Evolutionary conservation across 2,888 invertebrate genomes (phyloP).

Genomic region (Selenia dentaria): DNA sequence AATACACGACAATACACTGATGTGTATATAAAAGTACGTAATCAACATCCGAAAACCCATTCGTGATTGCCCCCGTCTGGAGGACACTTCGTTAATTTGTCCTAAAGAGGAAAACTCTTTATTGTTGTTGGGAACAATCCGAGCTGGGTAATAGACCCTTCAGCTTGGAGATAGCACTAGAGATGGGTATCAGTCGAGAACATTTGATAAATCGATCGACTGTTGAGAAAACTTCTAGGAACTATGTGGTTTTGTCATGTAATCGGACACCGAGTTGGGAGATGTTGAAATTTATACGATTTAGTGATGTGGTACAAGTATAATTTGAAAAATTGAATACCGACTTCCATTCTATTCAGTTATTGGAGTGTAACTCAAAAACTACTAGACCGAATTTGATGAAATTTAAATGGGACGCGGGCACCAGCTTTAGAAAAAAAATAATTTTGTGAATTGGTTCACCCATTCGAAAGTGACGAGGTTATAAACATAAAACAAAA

Average conservation of each 20-base stretch:
- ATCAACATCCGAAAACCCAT: conserved; percentile 21
- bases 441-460: no score
- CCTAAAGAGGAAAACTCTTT: conserved; percentile 23
- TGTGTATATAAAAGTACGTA: not conserved
- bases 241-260: conserved; percentile 9
- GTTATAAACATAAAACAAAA: no score
- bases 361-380: no score
- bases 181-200: conserved; percentile 8
- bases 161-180: conserved; percentile 19
- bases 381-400: no score
- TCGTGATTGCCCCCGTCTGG: conserved; percentile 17
- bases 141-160: conserved; percentile 23
- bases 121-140: conserved; percentile 29
- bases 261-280: conserved; percentile 3
- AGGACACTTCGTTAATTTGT: conserved; percentile 29
- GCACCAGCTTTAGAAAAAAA: no score
- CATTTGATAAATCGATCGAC: conserved; percentile 13
- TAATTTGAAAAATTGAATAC: no score
- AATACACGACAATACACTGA: no score
- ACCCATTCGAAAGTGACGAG: no score
- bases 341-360: no score
- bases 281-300: conserved; percentile 11
- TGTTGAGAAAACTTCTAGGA: conserved; percentile 4
- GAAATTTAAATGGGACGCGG: no score
- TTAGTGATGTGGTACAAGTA: conserved; percentile 3